Conservation (phyloP, 2,113 vertebrate genomes). For the Platichthys stellatus region DNA sequence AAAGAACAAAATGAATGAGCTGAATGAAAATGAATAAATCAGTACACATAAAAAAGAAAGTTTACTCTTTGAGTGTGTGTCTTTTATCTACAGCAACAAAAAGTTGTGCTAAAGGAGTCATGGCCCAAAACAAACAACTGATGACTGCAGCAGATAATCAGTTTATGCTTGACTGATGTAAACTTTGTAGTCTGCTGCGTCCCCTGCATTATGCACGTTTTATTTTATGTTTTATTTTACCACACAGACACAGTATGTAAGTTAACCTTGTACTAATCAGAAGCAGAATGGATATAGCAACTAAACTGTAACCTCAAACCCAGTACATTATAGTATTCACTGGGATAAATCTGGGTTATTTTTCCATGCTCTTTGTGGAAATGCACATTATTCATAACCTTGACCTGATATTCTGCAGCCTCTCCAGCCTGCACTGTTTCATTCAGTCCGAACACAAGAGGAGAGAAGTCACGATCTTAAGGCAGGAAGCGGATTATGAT, state of each 20-base stretch:
- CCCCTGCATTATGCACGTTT: background rate
- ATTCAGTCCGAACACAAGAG: background rate
- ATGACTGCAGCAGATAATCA: no score
- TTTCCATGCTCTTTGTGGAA: background rate
- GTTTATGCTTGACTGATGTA: background rate
- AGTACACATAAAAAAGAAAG: background rate
- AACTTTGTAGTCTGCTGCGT: background rate
- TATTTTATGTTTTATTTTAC: no score
- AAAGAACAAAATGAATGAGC: no score
- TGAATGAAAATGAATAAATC: background rate
- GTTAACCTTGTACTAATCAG: no score
- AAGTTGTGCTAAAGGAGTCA: no score
- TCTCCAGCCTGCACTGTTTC: background rate
- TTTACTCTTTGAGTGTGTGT: no score
- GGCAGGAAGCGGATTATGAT: slow-evolving; percentile 52
- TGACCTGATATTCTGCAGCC: background rate
- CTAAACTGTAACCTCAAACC: no score
- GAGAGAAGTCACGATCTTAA: background rate
- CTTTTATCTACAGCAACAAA: no score
- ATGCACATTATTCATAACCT: background rate
- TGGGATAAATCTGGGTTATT: background rate
- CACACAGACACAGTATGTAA: no score
- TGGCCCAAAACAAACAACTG: no score
- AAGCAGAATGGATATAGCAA: no score
- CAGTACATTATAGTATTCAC: no score